Conservation (phyloP, 2,888 invertebrate genomes). For the Drosophila yooni region DNA sequence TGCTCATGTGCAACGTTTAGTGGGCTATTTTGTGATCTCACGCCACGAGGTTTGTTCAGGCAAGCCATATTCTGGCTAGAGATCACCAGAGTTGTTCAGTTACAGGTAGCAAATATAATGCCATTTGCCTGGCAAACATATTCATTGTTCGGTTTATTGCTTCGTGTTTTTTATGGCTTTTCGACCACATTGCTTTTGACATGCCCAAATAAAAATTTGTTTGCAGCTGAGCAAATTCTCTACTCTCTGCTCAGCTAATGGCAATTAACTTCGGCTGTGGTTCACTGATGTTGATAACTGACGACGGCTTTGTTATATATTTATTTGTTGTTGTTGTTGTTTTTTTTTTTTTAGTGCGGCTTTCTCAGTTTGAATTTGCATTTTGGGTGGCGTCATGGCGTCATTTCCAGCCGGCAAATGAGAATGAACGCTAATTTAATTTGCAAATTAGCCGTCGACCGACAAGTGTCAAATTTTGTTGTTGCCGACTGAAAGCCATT, state of each 20-base stretch:
- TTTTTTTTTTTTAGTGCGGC: neutral
- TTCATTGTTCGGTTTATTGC: conserved; percentile 46
- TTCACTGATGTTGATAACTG: conserved; percentile 53
- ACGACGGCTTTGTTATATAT: conserved; percentile 61
- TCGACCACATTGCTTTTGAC: conserved; percentile 48
- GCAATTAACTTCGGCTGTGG: conserved; percentile 52
- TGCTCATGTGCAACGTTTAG: conserved; percentile 26
- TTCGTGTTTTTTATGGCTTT: conserved; percentile 39
- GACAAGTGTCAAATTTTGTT: conserved; percentile 47
- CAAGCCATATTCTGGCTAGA: neutral
- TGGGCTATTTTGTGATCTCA: conserved; percentile 4
- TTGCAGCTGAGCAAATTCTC: conserved; percentile 42
- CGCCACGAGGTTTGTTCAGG: conserved; percentile 13
- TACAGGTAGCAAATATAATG: conserved; percentile 48
- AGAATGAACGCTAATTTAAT: conserved; percentile 78
- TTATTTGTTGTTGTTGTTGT: neutral
- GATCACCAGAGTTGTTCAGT: conserved; percentile 1
- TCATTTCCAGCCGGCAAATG: conserved; percentile 59
- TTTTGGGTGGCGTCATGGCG: conserved; percentile 67
- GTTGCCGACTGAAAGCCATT: conserved; percentile 36
- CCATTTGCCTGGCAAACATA: conserved; percentile 53
- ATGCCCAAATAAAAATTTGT: conserved; percentile 51
- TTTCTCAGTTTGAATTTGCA: conserved; percentile 33
- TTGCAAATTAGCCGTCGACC: conserved; percentile 71
- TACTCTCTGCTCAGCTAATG: conserved; percentile 45